Evolutionary conservation across 2,113 vertebrate species (phyloP).

Genomic region (Nyctibius bracteatus): DNA sequence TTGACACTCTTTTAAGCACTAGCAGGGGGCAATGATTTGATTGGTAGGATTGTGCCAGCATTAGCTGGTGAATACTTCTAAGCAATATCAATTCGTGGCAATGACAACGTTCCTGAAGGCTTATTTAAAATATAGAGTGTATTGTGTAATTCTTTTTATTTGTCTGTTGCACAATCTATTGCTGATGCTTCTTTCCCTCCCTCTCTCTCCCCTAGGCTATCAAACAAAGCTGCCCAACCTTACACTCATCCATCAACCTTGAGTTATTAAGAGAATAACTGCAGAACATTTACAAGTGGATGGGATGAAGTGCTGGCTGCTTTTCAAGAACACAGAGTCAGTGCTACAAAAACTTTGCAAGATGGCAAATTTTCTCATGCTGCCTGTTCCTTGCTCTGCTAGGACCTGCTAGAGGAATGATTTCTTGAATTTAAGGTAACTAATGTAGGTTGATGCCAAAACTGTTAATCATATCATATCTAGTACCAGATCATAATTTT

Average conservation of each 20-base stretch:
- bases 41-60: neutral
- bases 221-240: constrained; percentile 57
- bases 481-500: constrained; percentile 15
- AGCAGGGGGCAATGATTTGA: neutral
- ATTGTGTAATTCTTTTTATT: constrained; percentile 59
- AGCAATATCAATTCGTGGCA: constrained; percentile 21
- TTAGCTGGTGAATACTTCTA: constrained; percentile 23
- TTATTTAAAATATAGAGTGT: constrained; percentile 27
- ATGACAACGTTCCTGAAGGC: constrained; percentile 36
- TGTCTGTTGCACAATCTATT: constrained; percentile 67
- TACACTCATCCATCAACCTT: constrained; percentile 56
- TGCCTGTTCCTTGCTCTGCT: constrained; percentile 58
- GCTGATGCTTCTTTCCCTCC: constrained; percentile 54
- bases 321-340: constrained; percentile 60
- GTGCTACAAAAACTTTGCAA: constrained; percentile 41
- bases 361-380: constrained; percentile 41
- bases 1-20: neutral
- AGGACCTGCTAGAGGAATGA: constrained; percentile 48
- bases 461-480: constrained; percentile 41
- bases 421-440: constrained; percentile 49
- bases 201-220: constrained; percentile 51
- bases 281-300: constrained; percentile 62
- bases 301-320: constrained; percentile 50
- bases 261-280: constrained; percentile 51
- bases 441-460: constrained; percentile 48